phyloP scores from a whole-genome alignment of 2,888 invertebrate species.

The Agrotis clavis region DNA sequence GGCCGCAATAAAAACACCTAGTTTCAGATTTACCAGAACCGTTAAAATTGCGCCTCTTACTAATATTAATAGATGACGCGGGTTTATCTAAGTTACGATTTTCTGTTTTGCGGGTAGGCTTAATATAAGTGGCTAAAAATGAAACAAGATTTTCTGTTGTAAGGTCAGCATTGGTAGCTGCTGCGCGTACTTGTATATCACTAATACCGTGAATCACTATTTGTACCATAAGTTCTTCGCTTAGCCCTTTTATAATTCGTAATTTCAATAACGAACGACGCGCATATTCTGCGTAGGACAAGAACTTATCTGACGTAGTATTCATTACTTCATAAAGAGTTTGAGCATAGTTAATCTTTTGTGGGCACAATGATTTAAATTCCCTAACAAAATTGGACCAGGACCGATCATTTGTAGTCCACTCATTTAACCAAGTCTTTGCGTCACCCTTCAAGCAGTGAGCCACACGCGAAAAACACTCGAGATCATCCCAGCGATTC shows the following conservation, averaged over 20 bases:
- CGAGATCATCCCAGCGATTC: not conserved
- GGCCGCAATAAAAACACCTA: not conserved
- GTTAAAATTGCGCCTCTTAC: not conserved
- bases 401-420: too few species aligned
- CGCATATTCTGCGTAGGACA: not conserved
- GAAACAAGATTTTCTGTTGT: not conserved
- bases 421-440: not conserved
- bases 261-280: not conserved
- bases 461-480: not conserved
- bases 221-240: not conserved
- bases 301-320: not conserved
- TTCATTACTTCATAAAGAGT: not conserved
- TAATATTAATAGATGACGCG: not conserved
- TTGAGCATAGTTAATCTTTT: not conserved
- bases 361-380: too few species aligned
- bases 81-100: not conserved
- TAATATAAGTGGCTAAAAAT: not conserved
- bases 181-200: not conserved
- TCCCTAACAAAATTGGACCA: too few species aligned
- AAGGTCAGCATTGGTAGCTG: not conserved
- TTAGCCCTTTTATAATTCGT: not conserved
- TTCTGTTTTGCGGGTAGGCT: not conserved
- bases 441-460: not conserved
- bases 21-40: too few species aligned
- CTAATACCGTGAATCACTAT: not conserved